Conservation (phyloP, 2,797 vertebrate genomes). For the Megalops cyprinoides region DNA sequence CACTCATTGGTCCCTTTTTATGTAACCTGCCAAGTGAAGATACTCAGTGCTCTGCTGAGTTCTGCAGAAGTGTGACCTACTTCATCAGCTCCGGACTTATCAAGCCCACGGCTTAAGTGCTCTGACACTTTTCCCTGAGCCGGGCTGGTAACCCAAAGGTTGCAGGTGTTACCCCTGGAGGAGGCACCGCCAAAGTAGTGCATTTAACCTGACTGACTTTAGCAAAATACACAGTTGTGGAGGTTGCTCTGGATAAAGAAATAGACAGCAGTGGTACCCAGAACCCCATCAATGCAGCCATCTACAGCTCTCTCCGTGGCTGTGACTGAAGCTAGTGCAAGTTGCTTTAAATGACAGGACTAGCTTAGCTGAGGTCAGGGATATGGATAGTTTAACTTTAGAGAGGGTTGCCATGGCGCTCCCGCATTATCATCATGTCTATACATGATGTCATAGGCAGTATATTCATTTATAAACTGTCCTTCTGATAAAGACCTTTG, state of each 20-base stretch:
- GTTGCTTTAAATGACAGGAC: background rate
- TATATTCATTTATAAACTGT: too few species aligned
- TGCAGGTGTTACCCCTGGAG: too few species aligned
- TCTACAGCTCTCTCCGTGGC: too few species aligned
- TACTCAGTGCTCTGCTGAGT: too few species aligned
- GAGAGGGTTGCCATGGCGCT: conserved; percentile 1
- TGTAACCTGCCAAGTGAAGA: too few species aligned
- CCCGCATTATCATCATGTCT: background rate
- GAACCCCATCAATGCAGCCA: background rate
- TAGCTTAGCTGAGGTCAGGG: background rate
- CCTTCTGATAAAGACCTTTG: too few species aligned
- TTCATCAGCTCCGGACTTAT: background rate
- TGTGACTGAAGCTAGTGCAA: background rate
- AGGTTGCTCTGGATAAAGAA: too few species aligned
- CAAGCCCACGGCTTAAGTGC: background rate
- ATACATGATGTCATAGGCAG: background rate
- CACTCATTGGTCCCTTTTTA: too few species aligned
- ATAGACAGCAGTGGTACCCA: background rate
- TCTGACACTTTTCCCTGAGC: background rate
- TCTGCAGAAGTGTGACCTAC: background rate
- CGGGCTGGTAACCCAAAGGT: background rate
- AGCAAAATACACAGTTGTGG: too few species aligned
- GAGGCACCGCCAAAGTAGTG: too few species aligned
- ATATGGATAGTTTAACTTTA: background rate
- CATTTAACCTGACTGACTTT: too few species aligned